Evolutionary conservation across 2,797 vertebrate genomes (phyloP).

Genomic region (Salarias fasciatus): DNA sequence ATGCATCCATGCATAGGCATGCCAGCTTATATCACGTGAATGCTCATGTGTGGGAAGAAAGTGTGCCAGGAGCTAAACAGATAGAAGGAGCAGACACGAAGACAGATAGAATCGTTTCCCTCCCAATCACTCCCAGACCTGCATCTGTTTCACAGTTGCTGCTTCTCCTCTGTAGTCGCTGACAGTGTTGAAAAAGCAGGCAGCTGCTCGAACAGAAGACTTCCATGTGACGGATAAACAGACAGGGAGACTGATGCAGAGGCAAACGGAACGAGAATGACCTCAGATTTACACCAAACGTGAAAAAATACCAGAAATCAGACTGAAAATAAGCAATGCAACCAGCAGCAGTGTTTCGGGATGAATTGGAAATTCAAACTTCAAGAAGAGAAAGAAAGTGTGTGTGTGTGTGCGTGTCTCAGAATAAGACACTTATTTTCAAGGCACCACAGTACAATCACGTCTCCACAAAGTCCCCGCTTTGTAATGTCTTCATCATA

Average conservation of each 20-base stretch:
- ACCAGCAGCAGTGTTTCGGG: too few species aligned
- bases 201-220: constrained; percentile 47
- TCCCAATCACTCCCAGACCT: constrained; percentile 64
- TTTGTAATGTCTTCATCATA: neutral
- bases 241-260: constrained; percentile 8
- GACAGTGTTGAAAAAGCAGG: constrained; percentile 41
- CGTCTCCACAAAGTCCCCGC: too few species aligned
- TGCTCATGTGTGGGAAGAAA: constrained; percentile 41
- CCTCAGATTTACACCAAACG: neutral
- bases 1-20: constrained; percentile 61
- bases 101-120: constrained; percentile 56
- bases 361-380: too few species aligned
- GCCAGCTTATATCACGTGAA: constrained; percentile 49
- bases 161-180: constrained; percentile 33
- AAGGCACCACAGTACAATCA: too few species aligned
- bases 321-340: too few species aligned
- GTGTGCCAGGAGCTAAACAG: constrained; percentile 60
- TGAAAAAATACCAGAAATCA: too few species aligned
- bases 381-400: too few species aligned
- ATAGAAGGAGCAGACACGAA: constrained; percentile 50
- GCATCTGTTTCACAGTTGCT: constrained; percentile 63
- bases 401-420: too few species aligned
- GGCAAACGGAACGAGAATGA: constrained; percentile 19
- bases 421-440: too few species aligned
- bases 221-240: constrained; percentile 26